phyloP scores from a whole-genome alignment of 2,888 invertebrate genomes.

The Monoplex corrugatus region DNA sequence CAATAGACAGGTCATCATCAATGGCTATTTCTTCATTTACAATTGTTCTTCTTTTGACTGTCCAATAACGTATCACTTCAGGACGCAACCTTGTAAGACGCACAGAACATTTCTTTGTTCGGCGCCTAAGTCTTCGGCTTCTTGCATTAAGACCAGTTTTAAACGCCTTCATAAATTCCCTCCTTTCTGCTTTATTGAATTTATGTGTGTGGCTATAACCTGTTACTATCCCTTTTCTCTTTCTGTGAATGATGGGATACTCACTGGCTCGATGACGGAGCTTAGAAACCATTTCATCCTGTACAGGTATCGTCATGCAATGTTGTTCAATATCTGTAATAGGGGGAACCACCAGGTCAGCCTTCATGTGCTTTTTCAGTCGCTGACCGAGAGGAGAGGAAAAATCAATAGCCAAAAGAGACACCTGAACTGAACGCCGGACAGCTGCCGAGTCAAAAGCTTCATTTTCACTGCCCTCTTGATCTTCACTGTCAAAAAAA shows the following conservation, averaged over 20 bases:
- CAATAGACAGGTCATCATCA: conserved; percentile 62
- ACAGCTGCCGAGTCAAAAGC: conserved; percentile 4
- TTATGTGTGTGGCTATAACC: conserved; percentile 68
- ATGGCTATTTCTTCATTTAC: conserved; percentile 49
- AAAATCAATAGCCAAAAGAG: conserved; percentile 60
- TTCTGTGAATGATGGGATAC: conserved; percentile 65
- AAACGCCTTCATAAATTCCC: conserved; percentile 31
- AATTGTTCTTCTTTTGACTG: conserved; percentile 40
- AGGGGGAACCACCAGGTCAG: conserved; percentile 62
- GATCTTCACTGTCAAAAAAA: conserved; percentile 37
- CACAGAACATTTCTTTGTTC: conserved; percentile 26
- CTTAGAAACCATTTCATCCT: conserved; percentile 62
- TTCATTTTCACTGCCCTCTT: conserved; percentile 22
- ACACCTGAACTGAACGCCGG: conserved; percentile 49
- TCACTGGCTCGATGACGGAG: conserved; percentile 64
- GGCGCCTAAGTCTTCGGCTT: conserved; percentile 27
- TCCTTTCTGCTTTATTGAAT: conserved; percentile 56
- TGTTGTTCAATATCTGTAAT: conserved; percentile 60
- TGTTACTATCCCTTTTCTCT: conserved; percentile 63
- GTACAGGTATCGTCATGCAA: conserved; percentile 61
- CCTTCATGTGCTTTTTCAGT: conserved; percentile 66
- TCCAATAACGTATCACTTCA: conserved; percentile 43
- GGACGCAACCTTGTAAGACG: background rate
- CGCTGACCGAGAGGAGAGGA: conserved; percentile 70
- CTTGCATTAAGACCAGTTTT: conserved; percentile 39